Evolutionary conservation across 2,888 invertebrate species (phyloP), one percentile per base, ranked within the genome.

Genomic region (Cerastis rubricosa): DNA sequence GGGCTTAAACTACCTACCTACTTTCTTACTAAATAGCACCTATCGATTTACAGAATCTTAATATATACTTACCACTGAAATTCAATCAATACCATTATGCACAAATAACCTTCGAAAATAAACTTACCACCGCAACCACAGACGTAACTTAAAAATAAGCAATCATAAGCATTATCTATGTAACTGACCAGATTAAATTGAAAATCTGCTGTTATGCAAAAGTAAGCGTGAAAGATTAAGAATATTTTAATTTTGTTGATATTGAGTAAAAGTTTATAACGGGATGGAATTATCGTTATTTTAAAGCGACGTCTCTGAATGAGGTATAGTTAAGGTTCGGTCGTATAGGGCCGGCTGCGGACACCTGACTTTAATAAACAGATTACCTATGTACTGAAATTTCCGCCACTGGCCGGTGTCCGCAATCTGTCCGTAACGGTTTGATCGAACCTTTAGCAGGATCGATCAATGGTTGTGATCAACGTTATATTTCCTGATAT

Each of bases 381-480:
- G n/a, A n/a, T n/a, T n/a, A n/a, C n/a, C n/a, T n/a, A 59, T 57
- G 7, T 9, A 64, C n/a, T n/a, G n/a, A 64, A 43, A 19, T 63
- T 22, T 43, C 7, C n/a, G 14, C 9, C 12, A 40, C 14, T 40
- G n/a, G n/a, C 63, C 40, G n/a, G 40, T 43, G 7, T 63, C 22
- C n/a, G 40, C 63, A 14, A n/a, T 7, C 40, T 5, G 63, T 61
- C 61, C 61, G 35, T 22, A 43, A n/a, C n/a, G 19, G n/a, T n/a
- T 22, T 14, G 40, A 64, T 64, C 63, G 43, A 64, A n/a, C 14
- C n/a, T 43, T 40, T 17, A 64, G n/a, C 64, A 64, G 14, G 4
- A 4, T 64, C 11, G 5, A 11, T 63, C 64, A 64, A 74, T 92
- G 92, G 67, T 90, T 91, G 71, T 92, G 92, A 19, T 88, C 68